phyloP scores from a whole-genome alignment of 1,140 invertebrate genomes.

The Papilio polyxenes region DNA sequence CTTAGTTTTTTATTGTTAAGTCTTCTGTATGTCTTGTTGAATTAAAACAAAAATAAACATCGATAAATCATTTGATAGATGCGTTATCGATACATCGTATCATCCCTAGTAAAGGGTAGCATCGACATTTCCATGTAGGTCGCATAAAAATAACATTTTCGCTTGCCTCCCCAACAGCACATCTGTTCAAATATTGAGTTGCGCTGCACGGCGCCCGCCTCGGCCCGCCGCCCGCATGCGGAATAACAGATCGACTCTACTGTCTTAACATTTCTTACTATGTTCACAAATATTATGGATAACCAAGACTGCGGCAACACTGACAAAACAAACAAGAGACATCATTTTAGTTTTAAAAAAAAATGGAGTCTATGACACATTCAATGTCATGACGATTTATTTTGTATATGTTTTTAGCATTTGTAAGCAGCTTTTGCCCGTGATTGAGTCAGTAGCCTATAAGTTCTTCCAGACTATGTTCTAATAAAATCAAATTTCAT shows the following conservation, averaged over 20 bases:
- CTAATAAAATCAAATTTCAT: too few relatives aligned
- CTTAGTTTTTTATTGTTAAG: too few relatives aligned
- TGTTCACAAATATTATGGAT: constrained; percentile 18
- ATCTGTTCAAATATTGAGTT: constrained; percentile 72
- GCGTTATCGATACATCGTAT: constrained; percentile 37
- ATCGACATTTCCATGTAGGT: constrained; percentile 67
- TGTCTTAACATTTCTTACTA: constrained; percentile 31
- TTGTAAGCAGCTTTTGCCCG: too few relatives aligned
- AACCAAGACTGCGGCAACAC: constrained; percentile 12
- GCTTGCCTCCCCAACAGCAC: constrained; percentile 57
- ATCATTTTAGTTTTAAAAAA: not conserved
- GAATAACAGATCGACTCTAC: constrained; percentile 48
- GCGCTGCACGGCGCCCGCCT: constrained; percentile 45
- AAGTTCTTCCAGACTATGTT: too few relatives aligned
- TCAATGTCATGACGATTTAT: too few relatives aligned
- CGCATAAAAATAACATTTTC: constrained; percentile 73
- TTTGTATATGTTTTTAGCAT: too few relatives aligned
- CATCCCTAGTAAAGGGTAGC: constrained; percentile 49
- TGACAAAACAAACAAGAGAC: constrained; percentile 2
- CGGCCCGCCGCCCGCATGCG: constrained; percentile 40
- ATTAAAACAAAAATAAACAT: constrained; percentile 5
- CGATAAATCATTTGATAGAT: constrained; percentile 7
- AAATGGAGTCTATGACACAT: too few relatives aligned
- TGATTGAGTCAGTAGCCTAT: too few relatives aligned
- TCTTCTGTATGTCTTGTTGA: not conserved